Conservation (phyloP, 2,888 invertebrate genomes). For the Sinotaia quadrata region DNA sequence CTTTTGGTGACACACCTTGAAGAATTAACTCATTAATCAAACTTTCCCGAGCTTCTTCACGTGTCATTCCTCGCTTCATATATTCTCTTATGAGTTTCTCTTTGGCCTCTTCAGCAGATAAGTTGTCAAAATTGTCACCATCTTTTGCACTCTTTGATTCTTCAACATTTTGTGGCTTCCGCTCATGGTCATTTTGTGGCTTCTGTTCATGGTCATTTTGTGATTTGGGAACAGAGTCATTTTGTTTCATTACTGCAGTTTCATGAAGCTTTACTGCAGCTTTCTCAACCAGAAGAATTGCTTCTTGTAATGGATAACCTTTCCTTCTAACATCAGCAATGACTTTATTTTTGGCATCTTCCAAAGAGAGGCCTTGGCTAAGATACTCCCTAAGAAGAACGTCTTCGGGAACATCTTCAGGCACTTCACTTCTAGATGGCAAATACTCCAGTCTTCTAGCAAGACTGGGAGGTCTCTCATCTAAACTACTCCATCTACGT, state of each 20-base stretch:
- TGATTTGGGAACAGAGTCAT: no score
- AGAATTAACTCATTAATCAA: slow-evolving; percentile 17
- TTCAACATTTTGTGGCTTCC: no score
- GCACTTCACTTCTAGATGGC: no score
- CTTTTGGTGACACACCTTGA: slow-evolving; percentile 21
- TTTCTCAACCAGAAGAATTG: slow-evolving; percentile 19
- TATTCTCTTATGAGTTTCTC: slow-evolving; percentile 21
- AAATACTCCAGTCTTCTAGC: background rate
- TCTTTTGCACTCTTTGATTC: no score
- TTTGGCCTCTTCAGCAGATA: slow-evolving; percentile 20
- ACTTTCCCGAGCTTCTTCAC: slow-evolving; percentile 8
- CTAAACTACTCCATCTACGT: background rate
- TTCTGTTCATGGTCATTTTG: no score
- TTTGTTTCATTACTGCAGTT: background rate
- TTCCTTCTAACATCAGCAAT: slow-evolving; percentile 13
- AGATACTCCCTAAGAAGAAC: slow-evolving; percentile 4
- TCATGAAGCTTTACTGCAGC: background rate
- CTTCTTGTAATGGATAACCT: slow-evolving; percentile 19
- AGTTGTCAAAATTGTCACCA: slow-evolving; percentile 10
- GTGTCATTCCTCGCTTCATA: slow-evolving; percentile 23
- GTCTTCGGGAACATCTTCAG: no score
- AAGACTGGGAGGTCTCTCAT: background rate
- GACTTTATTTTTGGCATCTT: slow-evolving; percentile 20
- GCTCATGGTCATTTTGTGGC: no score
- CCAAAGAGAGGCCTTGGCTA: background rate